A percentile compares a stretch with the other conserved stretches of the same genome.
These are phyloP conservation scores for Paramuricea clavata DNA, from an alignment of 92 coral and sea anemone genomes.

Conservation along the genomic window DNA sequence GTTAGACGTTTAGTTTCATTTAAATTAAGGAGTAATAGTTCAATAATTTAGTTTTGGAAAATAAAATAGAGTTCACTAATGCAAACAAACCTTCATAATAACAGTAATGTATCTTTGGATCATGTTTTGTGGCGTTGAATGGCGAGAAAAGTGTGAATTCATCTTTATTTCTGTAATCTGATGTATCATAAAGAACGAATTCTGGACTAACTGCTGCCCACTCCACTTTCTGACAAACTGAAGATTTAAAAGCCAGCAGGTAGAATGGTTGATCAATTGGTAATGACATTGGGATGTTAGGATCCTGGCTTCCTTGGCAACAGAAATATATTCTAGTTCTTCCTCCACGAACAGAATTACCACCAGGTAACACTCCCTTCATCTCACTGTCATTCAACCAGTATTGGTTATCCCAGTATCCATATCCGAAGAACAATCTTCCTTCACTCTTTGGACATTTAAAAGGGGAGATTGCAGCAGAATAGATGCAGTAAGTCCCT, in stretches of 20 bases:
- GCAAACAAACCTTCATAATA: conserved; percentile 43
- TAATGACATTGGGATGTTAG: conserved; percentile 17
- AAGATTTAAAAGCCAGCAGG: conserved; percentile 29
- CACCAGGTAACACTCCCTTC: conserved; percentile 24
- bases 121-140: conserved; percentile 23
- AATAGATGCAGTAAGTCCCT: conserved; percentile 38
- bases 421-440: neutral
- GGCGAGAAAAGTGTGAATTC: neutral
- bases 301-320: conserved; percentile 29
- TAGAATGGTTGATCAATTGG: conserved; percentile 44
- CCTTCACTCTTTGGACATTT: neutral
- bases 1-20: too few relatives aligned
- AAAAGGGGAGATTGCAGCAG: neutral
- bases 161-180: conserved; percentile 16
- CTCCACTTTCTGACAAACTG: conserved; percentile 39
- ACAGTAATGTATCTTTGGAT: conserved; percentile 35
- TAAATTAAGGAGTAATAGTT: too few relatives aligned
- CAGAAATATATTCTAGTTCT: conserved; percentile 8
- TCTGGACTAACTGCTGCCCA: conserved; percentile 34
- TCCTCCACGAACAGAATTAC: conserved; percentile 5
- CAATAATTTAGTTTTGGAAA: too few relatives aligned
- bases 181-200: conserved; percentile 20
- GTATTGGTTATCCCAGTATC: conserved; percentile 21
- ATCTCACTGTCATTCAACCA: conserved; percentile 25
- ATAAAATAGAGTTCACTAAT: too few relatives aligned